A percentile compares a stretch with the other conserved stretches of the same genome.
Conservation (phyloP, 2,113 vertebrate species). For the Bettongia penicillata region DNA sequence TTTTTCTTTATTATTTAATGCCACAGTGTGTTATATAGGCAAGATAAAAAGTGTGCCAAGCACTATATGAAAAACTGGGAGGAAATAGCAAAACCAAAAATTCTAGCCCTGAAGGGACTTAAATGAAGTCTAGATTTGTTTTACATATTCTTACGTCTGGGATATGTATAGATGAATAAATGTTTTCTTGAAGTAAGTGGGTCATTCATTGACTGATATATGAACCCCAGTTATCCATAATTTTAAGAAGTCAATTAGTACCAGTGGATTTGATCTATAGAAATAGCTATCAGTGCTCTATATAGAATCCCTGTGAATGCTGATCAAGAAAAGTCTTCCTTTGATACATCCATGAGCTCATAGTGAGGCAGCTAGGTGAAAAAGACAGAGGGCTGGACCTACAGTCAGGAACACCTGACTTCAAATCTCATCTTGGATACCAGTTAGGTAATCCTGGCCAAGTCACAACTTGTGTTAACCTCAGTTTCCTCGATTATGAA, state of each 20-base stretch:
- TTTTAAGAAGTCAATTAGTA: neutral
- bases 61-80: neutral
- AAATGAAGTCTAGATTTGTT: neutral
- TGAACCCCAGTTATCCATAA: neutral
- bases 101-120: neutral
- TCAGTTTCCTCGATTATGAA: neutral
- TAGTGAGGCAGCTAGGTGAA: neutral
- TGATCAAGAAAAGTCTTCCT: neutral
- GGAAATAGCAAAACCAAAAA: neutral
- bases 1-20: neutral
- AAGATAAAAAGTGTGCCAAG: neutral
- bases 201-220: neutral
- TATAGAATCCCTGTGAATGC: neutral
- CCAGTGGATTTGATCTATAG: neutral
- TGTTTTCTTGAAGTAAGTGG: neutral
- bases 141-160: neutral
- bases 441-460: neutral
- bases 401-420: neutral
- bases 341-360: neutral
- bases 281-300: neutral
- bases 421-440: neutral
- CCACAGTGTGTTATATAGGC: neutral
- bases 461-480: too few species aligned
- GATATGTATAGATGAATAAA: neutral
- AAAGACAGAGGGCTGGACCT: neutral